Evolutionary conservation across 2,888 invertebrate species (phyloP).

Genomic region (Kryphioiulus occultus): DNA sequence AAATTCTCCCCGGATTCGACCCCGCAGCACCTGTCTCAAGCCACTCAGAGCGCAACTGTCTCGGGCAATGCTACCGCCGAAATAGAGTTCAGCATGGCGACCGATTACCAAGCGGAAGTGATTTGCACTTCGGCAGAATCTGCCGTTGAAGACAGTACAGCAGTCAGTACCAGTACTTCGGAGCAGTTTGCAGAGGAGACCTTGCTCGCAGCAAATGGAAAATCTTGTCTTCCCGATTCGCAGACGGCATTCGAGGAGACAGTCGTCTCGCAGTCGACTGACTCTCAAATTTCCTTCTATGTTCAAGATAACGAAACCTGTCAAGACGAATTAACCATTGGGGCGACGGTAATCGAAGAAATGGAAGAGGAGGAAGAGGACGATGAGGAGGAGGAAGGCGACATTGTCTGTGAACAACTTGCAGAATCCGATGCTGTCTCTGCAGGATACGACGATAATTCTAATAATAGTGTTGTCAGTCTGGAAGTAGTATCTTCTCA

Average conservation of each 20-base stretch:
- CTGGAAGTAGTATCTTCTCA: conserved; percentile 1
- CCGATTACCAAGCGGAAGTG: neutral
- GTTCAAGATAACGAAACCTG: conserved; percentile 37
- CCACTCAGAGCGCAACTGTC: conserved; percentile 8
- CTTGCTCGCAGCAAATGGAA: neutral
- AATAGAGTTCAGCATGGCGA: neutral
- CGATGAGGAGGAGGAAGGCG: conserved; percentile 50
- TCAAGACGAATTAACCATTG: conserved; percentile 44
- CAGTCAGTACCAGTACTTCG: conserved; percentile 47
- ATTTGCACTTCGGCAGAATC: neutral
- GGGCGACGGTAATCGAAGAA: conserved; percentile 37
- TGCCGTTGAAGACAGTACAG: neutral
- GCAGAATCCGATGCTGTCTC: conserved; percentile 23
- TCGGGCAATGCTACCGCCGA: conserved; percentile 12
- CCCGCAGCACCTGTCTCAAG: conserved; percentile 24
- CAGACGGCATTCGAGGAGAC: conserved; percentile 46
- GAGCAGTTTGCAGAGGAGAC: neutral
- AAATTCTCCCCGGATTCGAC: conserved; percentile 47
- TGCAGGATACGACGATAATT: conserved; percentile 20
- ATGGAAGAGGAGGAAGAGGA: conserved; percentile 49
- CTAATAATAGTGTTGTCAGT: conserved; percentile 45
- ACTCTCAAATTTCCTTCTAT: conserved; percentile 20
- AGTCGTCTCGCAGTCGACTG: conserved; percentile 49
- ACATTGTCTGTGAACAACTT: conserved; percentile 41
- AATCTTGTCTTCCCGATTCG: conserved; percentile 48